Evolutionary conservation across 2,113 vertebrate genomes (phyloP).

Genomic region (Pristiophorus japonicus): DNA sequence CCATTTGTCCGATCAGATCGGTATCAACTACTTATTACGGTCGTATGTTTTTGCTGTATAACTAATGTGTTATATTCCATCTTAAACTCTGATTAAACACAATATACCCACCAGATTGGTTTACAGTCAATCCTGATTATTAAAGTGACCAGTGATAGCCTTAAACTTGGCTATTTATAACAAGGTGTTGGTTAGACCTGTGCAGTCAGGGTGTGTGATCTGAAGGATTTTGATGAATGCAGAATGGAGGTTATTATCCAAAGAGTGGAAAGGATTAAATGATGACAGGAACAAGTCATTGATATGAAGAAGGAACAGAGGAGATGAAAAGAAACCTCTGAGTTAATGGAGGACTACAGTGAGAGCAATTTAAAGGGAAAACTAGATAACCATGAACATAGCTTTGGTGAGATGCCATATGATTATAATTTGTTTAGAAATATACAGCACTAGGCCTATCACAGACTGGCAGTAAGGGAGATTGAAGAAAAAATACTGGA

Average conservation of each 20-base stretch:
- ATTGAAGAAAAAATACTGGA: background rate
- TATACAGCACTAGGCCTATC: background rate
- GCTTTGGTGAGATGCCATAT: background rate
- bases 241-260: background rate
- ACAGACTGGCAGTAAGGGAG: background rate
- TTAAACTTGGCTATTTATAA: too few species aligned
- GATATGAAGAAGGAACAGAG: background rate
- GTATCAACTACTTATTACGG: too few species aligned
- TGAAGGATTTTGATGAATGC: background rate
- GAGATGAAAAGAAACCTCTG: background rate
- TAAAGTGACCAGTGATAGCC: too few species aligned
- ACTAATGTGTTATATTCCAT: too few species aligned
- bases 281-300: background rate
- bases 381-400: background rate
- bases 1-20: too few species aligned
- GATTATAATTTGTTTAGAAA: background rate
- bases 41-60: too few species aligned
- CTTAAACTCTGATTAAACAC: too few species aligned
- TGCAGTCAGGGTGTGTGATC: background rate
- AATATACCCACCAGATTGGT: too few species aligned
- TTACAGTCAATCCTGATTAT: too few species aligned
- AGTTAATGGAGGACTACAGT: background rate
- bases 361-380: background rate
- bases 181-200: background rate
- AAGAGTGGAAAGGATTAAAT: background rate